phyloP scores from a whole-genome alignment of 1,140 invertebrate species.

The Papilio polytes region DNA sequence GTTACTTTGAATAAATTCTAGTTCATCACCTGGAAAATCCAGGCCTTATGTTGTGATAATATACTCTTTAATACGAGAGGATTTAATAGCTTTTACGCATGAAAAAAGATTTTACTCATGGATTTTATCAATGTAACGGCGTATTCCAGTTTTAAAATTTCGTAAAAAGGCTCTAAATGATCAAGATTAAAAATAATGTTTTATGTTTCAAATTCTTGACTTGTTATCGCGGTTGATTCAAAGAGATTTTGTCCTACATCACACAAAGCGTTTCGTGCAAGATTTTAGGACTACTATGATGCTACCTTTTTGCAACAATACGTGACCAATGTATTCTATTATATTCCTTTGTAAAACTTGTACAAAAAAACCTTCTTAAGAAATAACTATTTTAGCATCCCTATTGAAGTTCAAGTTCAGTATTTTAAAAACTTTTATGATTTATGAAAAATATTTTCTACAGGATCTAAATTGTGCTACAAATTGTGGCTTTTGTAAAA shows the following conservation, averaged over 20 bases:
- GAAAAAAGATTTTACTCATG: background rate
- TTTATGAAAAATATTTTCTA: no score
- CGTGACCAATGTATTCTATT: background rate
- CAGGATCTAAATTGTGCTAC: background rate
- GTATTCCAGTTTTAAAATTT: background rate
- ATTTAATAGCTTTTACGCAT: background rate
- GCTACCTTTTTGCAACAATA: background rate
- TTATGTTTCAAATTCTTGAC: background rate
- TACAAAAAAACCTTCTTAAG: no score
- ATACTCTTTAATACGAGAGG: background rate
- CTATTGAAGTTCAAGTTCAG: no score
- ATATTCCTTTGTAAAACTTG: no score
- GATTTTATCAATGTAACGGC: background rate
- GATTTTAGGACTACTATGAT: background rate
- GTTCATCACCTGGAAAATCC: conserved; percentile 9
- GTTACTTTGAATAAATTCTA: background rate
- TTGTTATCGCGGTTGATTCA: conserved; percentile 8
- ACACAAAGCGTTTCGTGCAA: background rate
- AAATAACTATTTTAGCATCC: no score
- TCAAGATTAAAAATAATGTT: background rate
- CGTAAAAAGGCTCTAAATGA: background rate
- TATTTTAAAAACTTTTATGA: no score
- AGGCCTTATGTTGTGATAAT: background rate
- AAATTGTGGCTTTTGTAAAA: background rate
- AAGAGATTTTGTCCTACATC: background rate